phyloP scores from a whole-genome alignment of 2,888 invertebrate species.

The Pristionchus arcanus region DNA sequence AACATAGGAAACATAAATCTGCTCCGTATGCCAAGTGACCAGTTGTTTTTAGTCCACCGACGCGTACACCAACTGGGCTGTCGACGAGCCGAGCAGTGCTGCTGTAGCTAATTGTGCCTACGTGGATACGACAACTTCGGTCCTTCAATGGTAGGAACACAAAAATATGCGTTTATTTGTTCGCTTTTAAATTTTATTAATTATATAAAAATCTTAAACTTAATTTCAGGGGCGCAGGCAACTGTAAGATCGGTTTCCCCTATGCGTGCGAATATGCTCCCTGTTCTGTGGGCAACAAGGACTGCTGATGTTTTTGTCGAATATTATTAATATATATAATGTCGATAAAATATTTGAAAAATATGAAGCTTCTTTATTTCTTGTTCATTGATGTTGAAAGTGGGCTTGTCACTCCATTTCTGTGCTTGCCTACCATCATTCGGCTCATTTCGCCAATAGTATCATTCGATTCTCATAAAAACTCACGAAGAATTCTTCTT shows the following conservation, averaged over 20 bases:
- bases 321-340: no score
- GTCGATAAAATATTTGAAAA: no score
- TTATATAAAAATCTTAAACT: no score
- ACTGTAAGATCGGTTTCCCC: neutral
- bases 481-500: no score
- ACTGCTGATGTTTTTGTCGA: neutral
- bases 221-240: neutral
- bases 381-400: no score
- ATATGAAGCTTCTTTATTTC: no score
- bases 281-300: neutral
- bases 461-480: no score
- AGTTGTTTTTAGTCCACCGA: neutral
- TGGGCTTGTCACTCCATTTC: no score
- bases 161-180: no score
- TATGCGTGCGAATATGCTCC: neutral
- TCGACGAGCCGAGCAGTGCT: neutral
- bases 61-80: neutral
- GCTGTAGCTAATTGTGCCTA: neutral
- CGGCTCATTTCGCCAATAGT: no score
- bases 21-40: neutral
- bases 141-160: neutral
- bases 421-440: no score
- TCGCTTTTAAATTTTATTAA: no score
- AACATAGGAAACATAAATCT: neutral
- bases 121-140: neutral